Percentiles rank a stretch among this genome's conserved stretches.
Evolutionary conservation across 2,888 invertebrate genomes (phyloP).

Genomic region (Escarpia spicata): DNA sequence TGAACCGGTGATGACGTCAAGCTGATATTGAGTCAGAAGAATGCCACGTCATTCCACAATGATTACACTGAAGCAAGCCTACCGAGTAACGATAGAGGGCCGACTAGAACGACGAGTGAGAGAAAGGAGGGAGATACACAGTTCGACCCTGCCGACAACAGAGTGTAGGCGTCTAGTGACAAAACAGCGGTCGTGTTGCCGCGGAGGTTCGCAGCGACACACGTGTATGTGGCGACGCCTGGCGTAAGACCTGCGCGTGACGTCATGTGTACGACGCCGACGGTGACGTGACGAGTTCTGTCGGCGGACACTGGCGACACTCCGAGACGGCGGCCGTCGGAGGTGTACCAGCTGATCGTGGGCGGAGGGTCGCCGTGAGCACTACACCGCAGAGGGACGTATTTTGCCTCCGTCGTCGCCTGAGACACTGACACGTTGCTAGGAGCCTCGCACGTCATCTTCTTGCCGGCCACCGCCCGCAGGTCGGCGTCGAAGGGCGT

Average conservation of each 20-base stretch:
- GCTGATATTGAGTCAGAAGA: no score
- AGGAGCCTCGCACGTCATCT: slow-evolving; percentile 33
- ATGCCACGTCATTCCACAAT: no score
- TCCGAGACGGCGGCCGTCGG: slow-evolving; percentile 25
- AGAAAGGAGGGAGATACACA: neutral
- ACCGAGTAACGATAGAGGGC: neutral
- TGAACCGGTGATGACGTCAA: no score
- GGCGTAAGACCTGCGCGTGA: neutral
- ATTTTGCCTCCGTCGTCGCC: slow-evolving; percentile 20
- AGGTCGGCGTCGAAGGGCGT: slow-evolving; percentile 30
- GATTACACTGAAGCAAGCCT: neutral
- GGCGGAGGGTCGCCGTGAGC: slow-evolving; percentile 39
- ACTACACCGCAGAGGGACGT: slow-evolving; percentile 29
- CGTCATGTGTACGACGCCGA: slow-evolving; percentile 26
- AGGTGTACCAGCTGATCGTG: slow-evolving; percentile 32
- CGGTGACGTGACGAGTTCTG: slow-evolving; percentile 22
- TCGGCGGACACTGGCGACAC: slow-evolving; percentile 24
- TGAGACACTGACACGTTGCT: slow-evolving; percentile 27
- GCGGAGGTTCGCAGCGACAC: slow-evolving; percentile 34
- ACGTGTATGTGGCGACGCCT: slow-evolving; percentile 33
- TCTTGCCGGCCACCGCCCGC: slow-evolving; percentile 26
- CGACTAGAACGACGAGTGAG: neutral
- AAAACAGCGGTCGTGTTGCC: slow-evolving; percentile 33
- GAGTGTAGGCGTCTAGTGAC: slow-evolving; percentile 30
- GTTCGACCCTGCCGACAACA: neutral